phyloP scores from a whole-genome alignment of 2,797 vertebrate species.

The Enteromius unitaeniatus region DNA sequence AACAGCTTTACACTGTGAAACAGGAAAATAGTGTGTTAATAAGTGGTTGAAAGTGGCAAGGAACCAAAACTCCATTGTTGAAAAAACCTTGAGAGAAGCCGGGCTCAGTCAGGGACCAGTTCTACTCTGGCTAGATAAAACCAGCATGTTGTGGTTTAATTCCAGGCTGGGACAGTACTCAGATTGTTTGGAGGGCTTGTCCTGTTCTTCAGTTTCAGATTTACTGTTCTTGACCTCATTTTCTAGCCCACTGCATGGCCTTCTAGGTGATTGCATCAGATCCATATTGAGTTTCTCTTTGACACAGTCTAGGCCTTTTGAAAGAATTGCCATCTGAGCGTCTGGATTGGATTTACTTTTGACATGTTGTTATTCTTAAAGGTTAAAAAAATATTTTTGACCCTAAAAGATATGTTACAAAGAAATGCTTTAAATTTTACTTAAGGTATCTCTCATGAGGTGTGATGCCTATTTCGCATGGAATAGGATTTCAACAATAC shows the following conservation, averaged over 20 bases:
- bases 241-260: constrained; percentile 42
- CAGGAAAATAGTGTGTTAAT: too few relatives aligned
- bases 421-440: background rate
- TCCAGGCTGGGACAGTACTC: too few relatives aligned
- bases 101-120: too few relatives aligned
- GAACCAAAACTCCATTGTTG: too few relatives aligned
- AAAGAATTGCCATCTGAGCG: background rate
- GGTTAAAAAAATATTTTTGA: constrained; percentile 3
- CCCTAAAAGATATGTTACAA: background rate
- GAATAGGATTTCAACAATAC: background rate
- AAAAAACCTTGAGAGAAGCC: too few relatives aligned
- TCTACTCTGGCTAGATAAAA: too few relatives aligned
- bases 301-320: constrained; percentile 35
- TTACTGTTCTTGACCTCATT: constrained; percentile 48
- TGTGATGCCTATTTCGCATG: background rate
- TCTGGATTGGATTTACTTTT: constrained; percentile 15
- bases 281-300: constrained; percentile 42
- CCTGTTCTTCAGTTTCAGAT: constrained; percentile 11
- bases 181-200: too few relatives aligned
- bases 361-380: constrained; percentile 1
- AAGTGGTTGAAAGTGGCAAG: too few relatives aligned
- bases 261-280: constrained; percentile 55
- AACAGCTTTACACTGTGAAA: too few relatives aligned
- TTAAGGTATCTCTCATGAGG: background rate
- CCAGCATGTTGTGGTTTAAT: too few relatives aligned